Percentiles rank a stretch among this genome's conserved stretches.
These are phyloP conservation scores for Sebastes trivittatus DNA, from an alignment of 2,797 vertebrate genomes.

Conservation along the genomic window DNA sequence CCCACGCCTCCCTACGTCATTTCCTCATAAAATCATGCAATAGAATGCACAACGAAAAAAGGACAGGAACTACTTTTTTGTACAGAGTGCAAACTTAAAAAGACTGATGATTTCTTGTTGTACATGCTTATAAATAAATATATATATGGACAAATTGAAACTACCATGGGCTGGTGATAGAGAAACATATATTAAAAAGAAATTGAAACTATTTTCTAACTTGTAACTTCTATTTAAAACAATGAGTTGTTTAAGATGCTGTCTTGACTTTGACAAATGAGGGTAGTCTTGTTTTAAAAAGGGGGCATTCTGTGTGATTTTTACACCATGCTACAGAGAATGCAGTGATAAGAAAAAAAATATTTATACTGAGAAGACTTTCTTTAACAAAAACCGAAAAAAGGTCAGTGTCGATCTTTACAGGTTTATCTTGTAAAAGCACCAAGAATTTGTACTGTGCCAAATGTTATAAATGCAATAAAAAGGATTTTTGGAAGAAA, in stretches of 20 bases:
- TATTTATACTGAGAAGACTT: slow-evolving; percentile 90
- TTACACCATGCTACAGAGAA: slow-evolving; percentile 87
- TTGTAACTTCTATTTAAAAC: slow-evolving; percentile 95
- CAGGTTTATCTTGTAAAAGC: slow-evolving; percentile 92
- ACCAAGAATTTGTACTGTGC: slow-evolving; percentile 95
- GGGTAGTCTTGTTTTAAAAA: slow-evolving; percentile 84
- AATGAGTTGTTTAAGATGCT: slow-evolving; percentile 86
- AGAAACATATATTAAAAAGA: slow-evolving; percentile 92
- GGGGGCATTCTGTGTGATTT: slow-evolving; percentile 87
- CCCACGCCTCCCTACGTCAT: slow-evolving; percentile 27
- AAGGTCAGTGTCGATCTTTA: slow-evolving; percentile 89
- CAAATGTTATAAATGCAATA: slow-evolving; percentile 97
- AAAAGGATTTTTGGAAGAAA: slow-evolving; percentile 88
- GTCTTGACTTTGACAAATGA: slow-evolving; percentile 85
- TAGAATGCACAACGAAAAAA: slow-evolving; percentile 94
- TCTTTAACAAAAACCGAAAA: slow-evolving; percentile 84
- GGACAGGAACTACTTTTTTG: slow-evolving; percentile 93
- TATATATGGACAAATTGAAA: slow-evolving; percentile 85
- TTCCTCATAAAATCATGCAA: slow-evolving; percentile 89
- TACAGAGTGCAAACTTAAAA: slow-evolving; percentile 90
- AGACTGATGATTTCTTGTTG: slow-evolving; percentile 93
- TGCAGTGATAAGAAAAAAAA: slow-evolving; percentile 82
- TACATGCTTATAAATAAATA: slow-evolving; percentile 91
- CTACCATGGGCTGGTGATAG: slow-evolving; percentile 91
- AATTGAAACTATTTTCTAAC: slow-evolving; percentile 97